A percentile compares a stretch with the other conserved stretches of the same genome.
Evolutionary conservation across 2,113 vertebrate genomes (phyloP).

Genomic region (Otolemur garnettii): DNA sequence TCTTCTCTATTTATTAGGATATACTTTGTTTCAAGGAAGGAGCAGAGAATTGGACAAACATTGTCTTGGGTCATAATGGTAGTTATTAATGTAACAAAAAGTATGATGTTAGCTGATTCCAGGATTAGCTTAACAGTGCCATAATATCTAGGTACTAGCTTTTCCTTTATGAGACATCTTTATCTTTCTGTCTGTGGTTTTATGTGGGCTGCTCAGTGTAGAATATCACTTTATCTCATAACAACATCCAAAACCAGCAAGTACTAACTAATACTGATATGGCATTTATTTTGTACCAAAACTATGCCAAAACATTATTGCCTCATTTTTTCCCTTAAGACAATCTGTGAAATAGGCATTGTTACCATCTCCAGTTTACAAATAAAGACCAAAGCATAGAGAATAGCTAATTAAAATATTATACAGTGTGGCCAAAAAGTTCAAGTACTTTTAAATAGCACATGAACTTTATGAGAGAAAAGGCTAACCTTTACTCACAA

Average conservation of each 20-base stretch:
- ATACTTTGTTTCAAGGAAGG: background rate
- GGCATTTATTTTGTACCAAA: background rate
- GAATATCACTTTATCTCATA: background rate
- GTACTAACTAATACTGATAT: background rate
- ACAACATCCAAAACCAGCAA: background rate
- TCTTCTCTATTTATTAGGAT: background rate
- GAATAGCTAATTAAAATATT: background rate
- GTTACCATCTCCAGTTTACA: constrained; percentile 7
- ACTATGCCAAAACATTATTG: background rate
- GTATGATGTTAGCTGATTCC: background rate
- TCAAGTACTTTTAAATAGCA: too few relatives aligned
- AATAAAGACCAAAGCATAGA: background rate
- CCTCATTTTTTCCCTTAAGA: background rate
- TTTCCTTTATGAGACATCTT: background rate
- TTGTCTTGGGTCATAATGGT: background rate
- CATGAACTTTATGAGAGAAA: background rate
- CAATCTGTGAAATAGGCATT: background rate
- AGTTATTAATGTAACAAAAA: background rate
- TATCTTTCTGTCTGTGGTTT: background rate
- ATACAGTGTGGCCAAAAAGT: too few relatives aligned
- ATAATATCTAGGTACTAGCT: background rate
- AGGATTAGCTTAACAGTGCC: background rate
- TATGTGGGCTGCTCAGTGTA: background rate
- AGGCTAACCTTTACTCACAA: background rate
- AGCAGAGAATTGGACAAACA: background rate